Conservation (phyloP, 2,113 vertebrate species). For the Hystrix brachyura region DNA sequence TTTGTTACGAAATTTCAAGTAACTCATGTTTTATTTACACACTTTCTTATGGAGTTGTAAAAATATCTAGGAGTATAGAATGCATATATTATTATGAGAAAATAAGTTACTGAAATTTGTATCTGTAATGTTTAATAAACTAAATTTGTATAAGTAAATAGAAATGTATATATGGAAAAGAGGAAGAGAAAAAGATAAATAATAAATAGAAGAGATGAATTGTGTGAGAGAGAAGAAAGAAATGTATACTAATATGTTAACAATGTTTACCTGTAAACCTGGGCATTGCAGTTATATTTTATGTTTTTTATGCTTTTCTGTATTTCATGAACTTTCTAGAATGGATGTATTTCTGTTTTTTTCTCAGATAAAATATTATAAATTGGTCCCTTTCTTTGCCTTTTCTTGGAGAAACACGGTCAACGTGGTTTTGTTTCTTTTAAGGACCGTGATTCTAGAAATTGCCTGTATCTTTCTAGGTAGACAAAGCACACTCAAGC, state of each 20-base stretch:
- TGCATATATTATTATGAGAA: neutral
- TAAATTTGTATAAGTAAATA: neutral
- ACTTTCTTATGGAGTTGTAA: neutral
- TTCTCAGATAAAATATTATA: neutral
- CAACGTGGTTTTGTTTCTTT: neutral
- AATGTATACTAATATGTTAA: neutral
- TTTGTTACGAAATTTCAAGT: conserved; percentile 10
- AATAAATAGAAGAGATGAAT: neutral
- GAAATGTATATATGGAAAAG: neutral
- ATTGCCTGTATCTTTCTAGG: neutral
- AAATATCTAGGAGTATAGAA: neutral
- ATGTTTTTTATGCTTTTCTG: neutral
- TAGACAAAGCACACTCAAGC: neutral
- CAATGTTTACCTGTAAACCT: neutral
- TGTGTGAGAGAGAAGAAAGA: neutral
- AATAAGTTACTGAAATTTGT: conserved; percentile 30
- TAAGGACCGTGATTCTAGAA: conserved; percentile 60
- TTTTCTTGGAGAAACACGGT: neutral
- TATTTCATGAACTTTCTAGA: conserved; percentile 11
- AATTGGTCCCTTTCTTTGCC: neutral
- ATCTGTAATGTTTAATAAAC: neutral
- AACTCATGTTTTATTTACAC: neutral
- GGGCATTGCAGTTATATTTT: neutral
- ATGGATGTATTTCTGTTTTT: neutral
- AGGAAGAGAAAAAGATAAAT: neutral